Evolutionary conservation across 2,888 invertebrate genomes (phyloP).

Genomic region (Protonemura montana): DNA sequence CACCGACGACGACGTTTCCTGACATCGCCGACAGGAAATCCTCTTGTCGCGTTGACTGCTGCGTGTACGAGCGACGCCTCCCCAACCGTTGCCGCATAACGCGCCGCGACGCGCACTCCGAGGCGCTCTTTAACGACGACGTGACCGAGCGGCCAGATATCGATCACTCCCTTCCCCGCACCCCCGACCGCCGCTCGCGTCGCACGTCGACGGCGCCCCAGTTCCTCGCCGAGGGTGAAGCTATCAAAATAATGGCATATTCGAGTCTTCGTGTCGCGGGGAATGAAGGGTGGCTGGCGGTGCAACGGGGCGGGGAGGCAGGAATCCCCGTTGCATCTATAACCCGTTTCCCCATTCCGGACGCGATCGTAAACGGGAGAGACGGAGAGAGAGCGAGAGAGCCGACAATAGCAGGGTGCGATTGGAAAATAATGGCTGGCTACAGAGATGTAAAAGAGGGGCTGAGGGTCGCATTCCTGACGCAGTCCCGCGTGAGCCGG

Average conservation of each 20-base stretch:
- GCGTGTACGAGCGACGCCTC: not conserved
- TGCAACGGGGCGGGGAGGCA: not conserved
- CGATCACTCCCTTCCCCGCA: not conserved
- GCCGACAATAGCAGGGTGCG: not conserved
- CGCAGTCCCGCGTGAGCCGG: not conserved
- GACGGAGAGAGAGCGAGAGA: not conserved
- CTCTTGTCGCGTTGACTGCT: not conserved
- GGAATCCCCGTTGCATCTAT: not conserved
- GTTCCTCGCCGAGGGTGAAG: not conserved
- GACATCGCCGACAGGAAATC: not conserved
- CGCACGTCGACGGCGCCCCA: not conserved
- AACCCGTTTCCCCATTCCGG: slow-evolving; percentile 4
- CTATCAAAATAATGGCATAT: slow-evolving; percentile 12
- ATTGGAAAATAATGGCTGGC: not conserved
- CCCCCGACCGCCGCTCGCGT: not conserved
- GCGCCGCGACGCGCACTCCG: not conserved
- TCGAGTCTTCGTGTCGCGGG: not conserved
- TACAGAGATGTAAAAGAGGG: not conserved
- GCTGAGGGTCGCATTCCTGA: not conserved
- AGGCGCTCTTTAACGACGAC: not conserved
- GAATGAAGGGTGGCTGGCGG: not conserved
- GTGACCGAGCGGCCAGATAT: not conserved
- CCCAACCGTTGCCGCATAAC: not conserved
- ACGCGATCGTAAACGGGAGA: not conserved
- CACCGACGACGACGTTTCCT: not conserved